Evolutionary conservation across 2,888 invertebrate species (phyloP).

Genomic region (Anagyrus pseudococci): DNA sequence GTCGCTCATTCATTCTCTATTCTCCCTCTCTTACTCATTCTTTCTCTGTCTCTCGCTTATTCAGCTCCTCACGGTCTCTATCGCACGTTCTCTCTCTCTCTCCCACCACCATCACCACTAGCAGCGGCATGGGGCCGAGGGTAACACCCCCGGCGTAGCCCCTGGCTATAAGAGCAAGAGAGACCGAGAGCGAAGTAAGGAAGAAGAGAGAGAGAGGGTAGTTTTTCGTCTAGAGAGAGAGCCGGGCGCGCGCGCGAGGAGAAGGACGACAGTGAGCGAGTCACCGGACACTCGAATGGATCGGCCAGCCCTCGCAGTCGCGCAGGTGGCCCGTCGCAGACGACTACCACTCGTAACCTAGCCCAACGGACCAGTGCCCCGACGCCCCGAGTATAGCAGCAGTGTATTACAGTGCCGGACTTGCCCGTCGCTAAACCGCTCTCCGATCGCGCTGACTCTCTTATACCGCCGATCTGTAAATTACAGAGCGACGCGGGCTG

Average conservation of each 20-base stretch:
- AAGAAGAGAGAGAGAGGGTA: slow-evolving; percentile 26
- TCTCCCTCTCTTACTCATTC: background rate
- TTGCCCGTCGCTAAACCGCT: no score
- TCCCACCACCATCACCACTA: slow-evolving; percentile 38
- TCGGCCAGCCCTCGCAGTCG: slow-evolving; percentile 23
- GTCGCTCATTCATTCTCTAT: background rate
- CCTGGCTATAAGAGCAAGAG: background rate
- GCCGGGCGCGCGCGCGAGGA: slow-evolving; percentile 1
- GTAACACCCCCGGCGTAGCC: slow-evolving; percentile 35
- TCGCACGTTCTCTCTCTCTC: slow-evolving; percentile 29
- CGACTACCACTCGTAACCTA: background rate
- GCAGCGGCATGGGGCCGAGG: slow-evolving; percentile 33
- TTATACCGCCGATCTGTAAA: background rate
- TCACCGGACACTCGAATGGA: slow-evolving; percentile 37
- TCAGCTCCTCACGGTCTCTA: no score
- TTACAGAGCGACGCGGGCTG: background rate
- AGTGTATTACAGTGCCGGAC: no score
- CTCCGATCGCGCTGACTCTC: background rate
- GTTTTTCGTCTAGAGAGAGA: slow-evolving; percentile 8
- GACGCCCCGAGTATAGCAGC: no score
- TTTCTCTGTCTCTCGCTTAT: slow-evolving; percentile 9
- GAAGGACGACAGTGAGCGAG: slow-evolving; percentile 32
- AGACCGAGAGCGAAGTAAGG: slow-evolving; percentile 15
- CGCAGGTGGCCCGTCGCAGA: slow-evolving; percentile 24
- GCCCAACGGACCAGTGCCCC: no score